Percentiles rank a stretch among this genome's conserved stretches.
These are phyloP conservation scores for Corapipo altera DNA, from an alignment of 2,113 vertebrate species.

Conservation along the genomic window DNA sequence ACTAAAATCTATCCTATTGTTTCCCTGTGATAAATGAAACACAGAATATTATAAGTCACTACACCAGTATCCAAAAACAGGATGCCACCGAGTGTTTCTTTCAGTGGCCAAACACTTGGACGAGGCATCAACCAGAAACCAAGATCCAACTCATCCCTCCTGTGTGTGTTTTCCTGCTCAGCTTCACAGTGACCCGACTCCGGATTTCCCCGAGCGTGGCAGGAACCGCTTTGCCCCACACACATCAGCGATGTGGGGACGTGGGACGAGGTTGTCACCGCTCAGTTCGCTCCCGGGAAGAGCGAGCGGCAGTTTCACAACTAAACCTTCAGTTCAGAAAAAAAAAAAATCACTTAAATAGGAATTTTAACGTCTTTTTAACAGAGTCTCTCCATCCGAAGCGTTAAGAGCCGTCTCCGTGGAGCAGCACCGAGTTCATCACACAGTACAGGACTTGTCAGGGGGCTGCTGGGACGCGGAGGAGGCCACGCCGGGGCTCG, in stretches of 20 bases:
- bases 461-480: conserved; percentile 85
- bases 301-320: conserved; percentile 50
- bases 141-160: neutral
- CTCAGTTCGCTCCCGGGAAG: neutral
- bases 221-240: neutral
- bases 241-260: neutral
- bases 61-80: conserved; percentile 56
- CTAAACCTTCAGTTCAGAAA: conserved; percentile 44
- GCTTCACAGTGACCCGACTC: conserved; percentile 57
- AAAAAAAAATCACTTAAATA: conserved; percentile 39
- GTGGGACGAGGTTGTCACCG: neutral
- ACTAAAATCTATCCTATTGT: conserved; percentile 57
- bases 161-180: conserved; percentile 16
- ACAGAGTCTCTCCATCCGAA: conserved; percentile 6
- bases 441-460: conserved; percentile 96
- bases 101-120: neutral
- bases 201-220: neutral
- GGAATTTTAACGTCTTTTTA: conserved; percentile 8
- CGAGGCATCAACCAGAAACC: neutral
- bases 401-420: neutral
- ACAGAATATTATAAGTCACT: conserved; percentile 60
- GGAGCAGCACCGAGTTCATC: conserved; percentile 33
- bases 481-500: conserved; percentile 82
- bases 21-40: conserved; percentile 56
- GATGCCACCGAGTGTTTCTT: neutral